Base-by-base conservation (phyloP, 2,113 vertebrate genomes). In the Panthera uncia region DNA sequence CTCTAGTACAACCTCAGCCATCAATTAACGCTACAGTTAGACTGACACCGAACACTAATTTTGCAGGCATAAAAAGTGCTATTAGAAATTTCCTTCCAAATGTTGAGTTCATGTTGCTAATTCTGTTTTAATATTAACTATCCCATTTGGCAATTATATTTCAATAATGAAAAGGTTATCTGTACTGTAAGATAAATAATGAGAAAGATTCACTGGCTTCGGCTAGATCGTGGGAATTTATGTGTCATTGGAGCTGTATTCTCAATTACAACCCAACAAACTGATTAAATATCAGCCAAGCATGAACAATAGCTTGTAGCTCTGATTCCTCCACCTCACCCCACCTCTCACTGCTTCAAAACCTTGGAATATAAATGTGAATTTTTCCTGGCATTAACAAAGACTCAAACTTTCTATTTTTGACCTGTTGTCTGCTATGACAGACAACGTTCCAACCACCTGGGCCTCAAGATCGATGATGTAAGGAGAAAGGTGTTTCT, bases 131-230 rank as follows among this genome's bases (percentile, higher is more conserved):
- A 98, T 98, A 97, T 98, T 96, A 97, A 76, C 97, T 84, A 95
- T 96, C 97, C 94, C 96, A 74, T 89, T 92, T 89, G 86, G 80
- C 96, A 98, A 98, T 98, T 98, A 97, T 98, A 97, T 98, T 98
- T 98, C 98, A 98, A 98, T 98, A 98, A 98, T 98, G 96, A 97
- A 98, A 98, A 98, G 98, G 98, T 98, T 98, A 98, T 98, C 97
- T 98, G 90, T 98, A 48, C 94, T 98, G 96, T 97, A 98, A 98
- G 93, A 97, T 96, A 97, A 66, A 95, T 98, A 98, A 98, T 94
- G 82, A 95, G 96, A 96, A 97, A 98, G 98, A 95, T 89, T 98
- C 97, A 74, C 85, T 95, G 92, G 61, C 85, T 98, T 96, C 3
- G 48, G 50, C 84, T 73, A 84, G 97, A 97, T 98, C 0, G 0